Conservation (phyloP, 2,888 invertebrate genomes). For the Esperia sulphurella region DNA sequence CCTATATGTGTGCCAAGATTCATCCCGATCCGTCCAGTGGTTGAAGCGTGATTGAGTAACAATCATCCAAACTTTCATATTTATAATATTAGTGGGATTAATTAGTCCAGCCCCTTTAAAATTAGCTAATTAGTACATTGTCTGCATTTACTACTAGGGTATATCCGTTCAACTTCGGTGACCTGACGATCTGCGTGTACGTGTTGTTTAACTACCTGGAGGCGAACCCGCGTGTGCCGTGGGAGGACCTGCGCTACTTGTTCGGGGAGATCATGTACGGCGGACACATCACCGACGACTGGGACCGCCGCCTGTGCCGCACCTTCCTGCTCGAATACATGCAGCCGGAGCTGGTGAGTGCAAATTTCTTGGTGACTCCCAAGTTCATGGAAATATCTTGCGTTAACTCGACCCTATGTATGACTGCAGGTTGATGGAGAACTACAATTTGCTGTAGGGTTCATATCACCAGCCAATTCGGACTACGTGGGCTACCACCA, state of each 20-base stretch:
- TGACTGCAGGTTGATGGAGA: conserved; percentile 88
- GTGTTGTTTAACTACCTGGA: conserved; percentile 95
- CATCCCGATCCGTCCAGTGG: too few species aligned
- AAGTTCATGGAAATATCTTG: background rate
- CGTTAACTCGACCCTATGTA: background rate
- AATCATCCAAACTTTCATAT: too few species aligned
- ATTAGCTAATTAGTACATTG: too few species aligned
- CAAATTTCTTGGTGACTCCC: background rate
- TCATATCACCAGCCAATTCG: conserved; percentile 91
- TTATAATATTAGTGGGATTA: too few species aligned
- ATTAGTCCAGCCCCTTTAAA: too few species aligned
- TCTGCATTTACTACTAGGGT: conserved; percentile 46
- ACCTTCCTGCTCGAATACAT: conserved; percentile 93
- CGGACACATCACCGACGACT: conserved; percentile 97
- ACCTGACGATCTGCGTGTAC: conserved; percentile 94
- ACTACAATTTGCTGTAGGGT: conserved; percentile 88
- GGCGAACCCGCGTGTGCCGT: conserved; percentile 91
- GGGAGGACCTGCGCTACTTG: conserved; percentile 95
- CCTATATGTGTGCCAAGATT: too few species aligned
- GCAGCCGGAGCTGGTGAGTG: conserved; percentile 86
- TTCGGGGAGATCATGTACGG: conserved; percentile 99
- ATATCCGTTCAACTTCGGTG: conserved; percentile 90
- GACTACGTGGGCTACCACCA: conserved; percentile 93
- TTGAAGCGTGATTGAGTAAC: too few species aligned
- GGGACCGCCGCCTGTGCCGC: conserved; percentile 93